Conservation (phyloP, 2,888 invertebrate genomes). For the Heliconius erato region DNA sequence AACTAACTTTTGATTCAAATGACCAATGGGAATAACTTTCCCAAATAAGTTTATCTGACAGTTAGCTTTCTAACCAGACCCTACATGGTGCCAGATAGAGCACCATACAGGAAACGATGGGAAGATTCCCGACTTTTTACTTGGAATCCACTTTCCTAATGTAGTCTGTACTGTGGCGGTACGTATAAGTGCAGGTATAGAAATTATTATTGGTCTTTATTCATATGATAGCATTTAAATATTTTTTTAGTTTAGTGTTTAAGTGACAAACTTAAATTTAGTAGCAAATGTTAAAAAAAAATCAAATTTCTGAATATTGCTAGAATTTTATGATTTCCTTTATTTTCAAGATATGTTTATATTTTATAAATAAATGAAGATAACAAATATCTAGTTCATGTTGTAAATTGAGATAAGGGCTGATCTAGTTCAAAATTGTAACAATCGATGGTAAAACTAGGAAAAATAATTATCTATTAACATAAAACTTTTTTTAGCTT, state of each 20-base stretch:
- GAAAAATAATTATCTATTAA: no score
- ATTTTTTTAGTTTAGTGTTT: not conserved
- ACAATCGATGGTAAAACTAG: no score
- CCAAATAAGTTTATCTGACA: conserved; percentile 37
- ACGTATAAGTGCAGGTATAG: conserved; percentile 14
- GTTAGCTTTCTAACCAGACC: conserved; percentile 57
- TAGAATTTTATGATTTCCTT: no score
- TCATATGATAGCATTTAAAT: conserved; percentile 11
- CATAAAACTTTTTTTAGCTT: no score
- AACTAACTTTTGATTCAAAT: conserved; percentile 18
- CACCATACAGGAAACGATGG: conserved; percentile 62
- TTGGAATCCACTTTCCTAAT: conserved; percentile 11
- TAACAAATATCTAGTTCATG: no score
- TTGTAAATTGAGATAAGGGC: no score
- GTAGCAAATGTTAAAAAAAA: no score
- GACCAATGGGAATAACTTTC: not conserved
- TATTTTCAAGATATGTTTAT: no score
- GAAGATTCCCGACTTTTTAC: conserved; percentile 64
- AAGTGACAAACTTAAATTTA: not conserved
- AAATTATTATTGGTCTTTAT: conserved; percentile 8
- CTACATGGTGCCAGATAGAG: conserved; percentile 46
- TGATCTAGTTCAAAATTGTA: no score
- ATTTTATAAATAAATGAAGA: no score
- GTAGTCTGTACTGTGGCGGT: not conserved
- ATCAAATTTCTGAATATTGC: not conserved